These are phyloP conservation scores for Limosa lapponica DNA, from an alignment of 2,797 vertebrate genomes.

Conservation along the genomic window DNA sequence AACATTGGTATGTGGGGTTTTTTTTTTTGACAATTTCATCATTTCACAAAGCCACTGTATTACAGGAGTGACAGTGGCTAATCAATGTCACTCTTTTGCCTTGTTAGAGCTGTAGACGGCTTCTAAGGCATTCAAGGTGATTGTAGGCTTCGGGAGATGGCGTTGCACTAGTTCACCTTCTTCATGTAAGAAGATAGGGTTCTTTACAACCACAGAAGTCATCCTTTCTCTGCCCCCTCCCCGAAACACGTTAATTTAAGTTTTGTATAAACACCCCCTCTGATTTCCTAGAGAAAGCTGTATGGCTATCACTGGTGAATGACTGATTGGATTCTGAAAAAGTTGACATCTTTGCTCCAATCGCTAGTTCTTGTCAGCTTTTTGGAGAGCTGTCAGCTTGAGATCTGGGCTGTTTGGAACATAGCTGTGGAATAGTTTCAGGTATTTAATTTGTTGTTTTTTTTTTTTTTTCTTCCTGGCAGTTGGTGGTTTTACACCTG, in stretches of 20 bases:
- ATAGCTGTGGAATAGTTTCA: not conserved
- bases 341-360: not conserved
- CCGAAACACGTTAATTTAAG: not conserved
- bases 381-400: not conserved
- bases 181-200: not conserved
- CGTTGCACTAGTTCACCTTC: not conserved
- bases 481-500: not conserved
- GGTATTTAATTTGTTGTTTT: not conserved
- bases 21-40: not conserved
- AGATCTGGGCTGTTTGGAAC: not conserved
- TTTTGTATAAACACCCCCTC: not conserved
- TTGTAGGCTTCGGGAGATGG: not conserved
- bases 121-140: not conserved
- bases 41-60: not conserved
- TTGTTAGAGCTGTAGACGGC: not conserved
- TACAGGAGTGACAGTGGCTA: not conserved
- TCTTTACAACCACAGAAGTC: not conserved
- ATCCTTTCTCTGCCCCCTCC: not conserved
- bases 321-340: not conserved
- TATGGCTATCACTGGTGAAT: not conserved
- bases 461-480: not conserved
- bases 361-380: not conserved
- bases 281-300: not conserved
- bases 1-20: not conserved
- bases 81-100: not conserved